These are phyloP conservation scores for Platycercus adscitus DNA, from an alignment of 2,113 vertebrate genomes.

Conservation along the genomic window DNA sequence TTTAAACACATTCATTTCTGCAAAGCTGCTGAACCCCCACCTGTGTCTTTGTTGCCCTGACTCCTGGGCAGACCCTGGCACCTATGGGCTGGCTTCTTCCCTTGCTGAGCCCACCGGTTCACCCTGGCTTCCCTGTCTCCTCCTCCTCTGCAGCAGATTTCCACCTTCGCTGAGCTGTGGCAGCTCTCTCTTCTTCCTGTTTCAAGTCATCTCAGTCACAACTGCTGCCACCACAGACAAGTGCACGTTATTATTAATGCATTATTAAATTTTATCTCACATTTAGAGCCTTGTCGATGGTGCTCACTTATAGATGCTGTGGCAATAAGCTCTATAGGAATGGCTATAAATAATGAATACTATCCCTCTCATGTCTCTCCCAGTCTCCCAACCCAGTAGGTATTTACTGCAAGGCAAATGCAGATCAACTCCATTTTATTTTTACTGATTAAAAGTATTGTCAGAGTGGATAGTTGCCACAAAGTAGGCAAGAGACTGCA, in stretches of 20 bases:
- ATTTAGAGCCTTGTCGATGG: slow-evolving; percentile 33
- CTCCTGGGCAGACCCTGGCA: not conserved
- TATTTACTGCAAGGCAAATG: slow-evolving; percentile 30
- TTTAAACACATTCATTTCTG: not conserved
- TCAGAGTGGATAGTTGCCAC: not conserved
- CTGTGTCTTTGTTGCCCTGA: not conserved
- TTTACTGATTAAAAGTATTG: slow-evolving; percentile 26
- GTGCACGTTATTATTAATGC: slow-evolving; percentile 55
- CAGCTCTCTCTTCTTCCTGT: not conserved
- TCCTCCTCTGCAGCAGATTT: not conserved
- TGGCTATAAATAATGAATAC: slow-evolving; percentile 63
- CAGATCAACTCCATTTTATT: slow-evolving; percentile 22
- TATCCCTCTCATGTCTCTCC: not conserved
- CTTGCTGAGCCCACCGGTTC: fast-evolving
- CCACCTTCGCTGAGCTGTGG: not conserved
- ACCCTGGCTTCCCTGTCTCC: not conserved
- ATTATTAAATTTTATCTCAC: slow-evolving; percentile 63
- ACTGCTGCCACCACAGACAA: slow-evolving; percentile 26
- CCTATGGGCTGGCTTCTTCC: not conserved
- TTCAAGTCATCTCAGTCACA: slow-evolving; percentile 16
- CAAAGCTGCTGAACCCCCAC: not conserved
- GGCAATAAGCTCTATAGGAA: slow-evolving; percentile 36
- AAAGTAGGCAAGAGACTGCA: not conserved
- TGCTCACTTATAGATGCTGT: slow-evolving; percentile 22
- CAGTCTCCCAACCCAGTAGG: not conserved